Conservation (phyloP, 2,888 invertebrate species). For the Lasioglossum figueresi region DNA sequence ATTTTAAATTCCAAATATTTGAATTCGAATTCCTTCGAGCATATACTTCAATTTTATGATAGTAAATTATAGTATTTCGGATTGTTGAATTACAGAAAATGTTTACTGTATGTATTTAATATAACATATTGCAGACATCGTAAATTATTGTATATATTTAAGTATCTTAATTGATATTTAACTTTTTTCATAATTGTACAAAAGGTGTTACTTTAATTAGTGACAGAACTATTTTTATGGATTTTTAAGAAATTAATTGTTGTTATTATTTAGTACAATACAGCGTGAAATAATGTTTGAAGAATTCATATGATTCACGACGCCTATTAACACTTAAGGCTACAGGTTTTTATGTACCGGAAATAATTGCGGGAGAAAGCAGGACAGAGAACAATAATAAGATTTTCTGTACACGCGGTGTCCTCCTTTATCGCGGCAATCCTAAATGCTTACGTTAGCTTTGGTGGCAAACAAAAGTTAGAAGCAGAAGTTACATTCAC, state of each 20-base stretch:
- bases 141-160: neutral
- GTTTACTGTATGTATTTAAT: neutral
- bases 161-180: neutral
- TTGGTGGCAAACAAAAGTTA: neutral
- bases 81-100: neutral
- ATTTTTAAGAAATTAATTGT: neutral
- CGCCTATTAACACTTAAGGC: constrained; percentile 12
- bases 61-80: neutral
- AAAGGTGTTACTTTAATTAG: neutral
- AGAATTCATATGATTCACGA: constrained; percentile 28
- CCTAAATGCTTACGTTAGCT: neutral
- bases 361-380: constrained; percentile 59
- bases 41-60: neutral
- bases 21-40: neutral
- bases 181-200: neutral
- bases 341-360: constrained; percentile 29
- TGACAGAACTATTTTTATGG: neutral
- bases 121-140: neutral
- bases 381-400: constrained; percentile 46
- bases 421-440: neutral
- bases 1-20: neutral
- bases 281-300: neutral
- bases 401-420: constrained; percentile 6
- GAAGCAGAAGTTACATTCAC: neutral
- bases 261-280: neutral